These are phyloP conservation scores for Nomada lathburiana DNA, from an alignment of 2,888 invertebrate genomes.

Conservation along the genomic window DNA sequence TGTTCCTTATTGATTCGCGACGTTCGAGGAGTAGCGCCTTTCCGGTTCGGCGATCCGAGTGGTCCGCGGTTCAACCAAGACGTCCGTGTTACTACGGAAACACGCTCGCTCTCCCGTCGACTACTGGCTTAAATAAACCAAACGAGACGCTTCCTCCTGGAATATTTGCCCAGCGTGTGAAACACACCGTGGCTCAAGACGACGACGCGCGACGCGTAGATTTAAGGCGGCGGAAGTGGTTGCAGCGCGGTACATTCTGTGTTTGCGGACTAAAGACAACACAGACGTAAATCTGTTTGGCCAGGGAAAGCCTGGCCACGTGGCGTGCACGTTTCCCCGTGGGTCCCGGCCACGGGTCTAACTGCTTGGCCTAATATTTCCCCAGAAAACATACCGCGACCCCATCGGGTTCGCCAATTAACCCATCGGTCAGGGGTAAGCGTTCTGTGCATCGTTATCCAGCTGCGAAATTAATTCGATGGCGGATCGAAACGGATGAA, in stretches of 20 bases:
- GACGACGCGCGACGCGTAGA: slow-evolving; percentile 26
- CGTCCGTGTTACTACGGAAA: neutral
- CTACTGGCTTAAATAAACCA: slow-evolving; percentile 20
- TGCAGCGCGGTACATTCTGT: slow-evolving; percentile 43
- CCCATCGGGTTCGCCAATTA: slow-evolving; percentile 11
- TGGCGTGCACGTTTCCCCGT: slow-evolving; percentile 65
- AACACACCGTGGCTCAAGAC: neutral
- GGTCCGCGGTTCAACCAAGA: neutral
- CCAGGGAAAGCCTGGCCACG: slow-evolving; percentile 61
- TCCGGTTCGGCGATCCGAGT: neutral
- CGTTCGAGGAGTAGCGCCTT: neutral
- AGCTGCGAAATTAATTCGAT: no score
- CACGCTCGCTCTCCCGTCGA: neutral
- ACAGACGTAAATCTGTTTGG: slow-evolving; percentile 59
- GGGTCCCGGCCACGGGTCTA: slow-evolving; percentile 33
- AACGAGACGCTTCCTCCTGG: slow-evolving; percentile 4
- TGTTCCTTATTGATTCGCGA: neutral
- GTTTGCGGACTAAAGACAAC: slow-evolving; percentile 64
- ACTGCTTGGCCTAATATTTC: slow-evolving; percentile 55
- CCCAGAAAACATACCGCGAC: slow-evolving; percentile 28
- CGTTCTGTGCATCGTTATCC: neutral
- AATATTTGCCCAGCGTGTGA: slow-evolving; percentile 31
- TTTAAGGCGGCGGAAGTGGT: slow-evolving; percentile 57
- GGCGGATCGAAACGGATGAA: no score
- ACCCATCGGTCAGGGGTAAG: neutral